A percentile compares a stretch with the other conserved stretches of the same genome.
phyloP scores from a whole-genome alignment of 2,113 vertebrate species.

The Indicator indicator region DNA sequence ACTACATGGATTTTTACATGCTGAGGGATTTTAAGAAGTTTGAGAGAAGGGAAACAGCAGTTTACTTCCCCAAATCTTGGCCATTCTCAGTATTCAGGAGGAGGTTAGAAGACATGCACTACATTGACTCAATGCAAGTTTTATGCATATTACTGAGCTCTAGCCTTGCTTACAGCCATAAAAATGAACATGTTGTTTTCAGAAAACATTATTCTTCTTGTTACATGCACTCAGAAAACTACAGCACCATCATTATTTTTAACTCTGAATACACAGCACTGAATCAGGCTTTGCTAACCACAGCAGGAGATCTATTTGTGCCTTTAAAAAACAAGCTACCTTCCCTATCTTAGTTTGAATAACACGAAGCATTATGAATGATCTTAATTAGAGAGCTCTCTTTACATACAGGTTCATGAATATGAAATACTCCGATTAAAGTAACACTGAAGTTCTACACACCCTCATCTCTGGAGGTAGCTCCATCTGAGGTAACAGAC shows the following conservation, averaged over 20 bases:
- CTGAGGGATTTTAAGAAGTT: not conserved
- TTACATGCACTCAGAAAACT: not conserved
- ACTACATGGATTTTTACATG: not conserved
- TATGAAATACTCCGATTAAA: constrained; percentile 9
- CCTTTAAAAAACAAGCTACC: constrained; percentile 8
- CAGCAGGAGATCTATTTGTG: not conserved
- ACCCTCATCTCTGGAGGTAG: constrained; percentile 19
- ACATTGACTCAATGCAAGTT: not conserved
- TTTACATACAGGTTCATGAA: constrained; percentile 16
- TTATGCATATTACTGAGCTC: not conserved
- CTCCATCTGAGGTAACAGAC: not conserved
- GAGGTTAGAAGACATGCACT: not conserved
- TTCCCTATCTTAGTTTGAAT: constrained; percentile 12
- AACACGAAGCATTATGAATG: constrained; percentile 2
- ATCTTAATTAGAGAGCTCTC: constrained; percentile 19
- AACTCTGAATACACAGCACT: not conserved
- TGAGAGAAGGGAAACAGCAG: not conserved
- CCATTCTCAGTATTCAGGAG: not conserved
- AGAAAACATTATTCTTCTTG: not conserved
- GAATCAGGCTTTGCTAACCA: not conserved
- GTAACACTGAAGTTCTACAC: not conserved
- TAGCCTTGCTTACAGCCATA: not conserved
- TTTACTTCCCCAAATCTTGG: not conserved
- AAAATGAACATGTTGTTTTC: not conserved
- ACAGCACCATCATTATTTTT: not conserved